These are phyloP conservation scores for Junonia oenone DNA, from an alignment of 2,888 invertebrate genomes.

Conservation along the genomic window DNA sequence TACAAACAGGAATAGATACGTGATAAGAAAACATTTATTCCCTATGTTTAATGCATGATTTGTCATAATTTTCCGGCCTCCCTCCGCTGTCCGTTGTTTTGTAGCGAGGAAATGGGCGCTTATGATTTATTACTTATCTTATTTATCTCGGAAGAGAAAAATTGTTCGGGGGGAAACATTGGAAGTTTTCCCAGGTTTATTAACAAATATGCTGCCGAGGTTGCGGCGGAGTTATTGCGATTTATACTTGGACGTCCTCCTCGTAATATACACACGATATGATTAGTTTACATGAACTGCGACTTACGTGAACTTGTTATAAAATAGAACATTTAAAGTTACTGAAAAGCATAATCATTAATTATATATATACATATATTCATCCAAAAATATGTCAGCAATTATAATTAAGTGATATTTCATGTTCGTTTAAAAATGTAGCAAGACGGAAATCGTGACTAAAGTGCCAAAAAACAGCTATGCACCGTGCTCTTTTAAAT, in stretches of 20 bases:
- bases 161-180: slow-evolving; percentile 56
- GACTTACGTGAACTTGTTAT: not conserved
- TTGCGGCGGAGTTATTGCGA: slow-evolving; percentile 47
- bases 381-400: no score
- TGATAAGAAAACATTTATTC: slow-evolving; percentile 81
- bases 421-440: not conserved
- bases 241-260: slow-evolving; percentile 29
- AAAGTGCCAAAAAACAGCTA: slow-evolving; percentile 5
- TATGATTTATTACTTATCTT: slow-evolving; percentile 73
- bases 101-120: slow-evolving; percentile 70
- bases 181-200: slow-evolving; percentile 58
- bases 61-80: slow-evolving; percentile 77
- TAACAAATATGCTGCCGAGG: slow-evolving; percentile 55
- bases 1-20: slow-evolving; percentile 79
- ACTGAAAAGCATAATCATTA: not conserved
- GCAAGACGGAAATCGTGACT: slow-evolving; percentile 1
- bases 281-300: not conserved
- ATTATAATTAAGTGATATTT: not conserved
- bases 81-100: slow-evolving; percentile 69
- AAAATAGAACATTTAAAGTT: not conserved
- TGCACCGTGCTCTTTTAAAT: slow-evolving; percentile 35
- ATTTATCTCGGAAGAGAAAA: slow-evolving; percentile 72
- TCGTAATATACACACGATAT: slow-evolving; percentile 4
- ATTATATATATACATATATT: no score
- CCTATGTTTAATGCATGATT: slow-evolving; percentile 80